Percentiles rank a stretch among this genome's conserved stretches.
phyloP scores from a whole-genome alignment of 1,140 invertebrate genomes.

The Oncopodura yosiiana region DNA sequence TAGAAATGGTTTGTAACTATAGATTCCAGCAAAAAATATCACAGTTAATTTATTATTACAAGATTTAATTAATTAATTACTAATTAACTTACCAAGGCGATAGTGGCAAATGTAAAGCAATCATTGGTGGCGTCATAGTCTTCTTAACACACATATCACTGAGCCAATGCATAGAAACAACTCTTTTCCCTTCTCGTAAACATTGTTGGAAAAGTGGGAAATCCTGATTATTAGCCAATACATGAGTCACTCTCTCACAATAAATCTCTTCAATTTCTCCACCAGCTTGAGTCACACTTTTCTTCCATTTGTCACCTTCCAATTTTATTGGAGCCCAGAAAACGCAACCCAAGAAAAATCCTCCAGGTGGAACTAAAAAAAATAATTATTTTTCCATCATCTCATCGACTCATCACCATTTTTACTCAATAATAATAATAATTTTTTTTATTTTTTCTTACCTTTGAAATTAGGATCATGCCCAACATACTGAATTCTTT shows the following conservation, averaged over 20 bases:
- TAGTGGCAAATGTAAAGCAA: conserved; percentile 79
- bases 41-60: not conserved
- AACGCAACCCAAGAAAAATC: conserved; percentile 82
- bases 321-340: conserved; percentile 47
- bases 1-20: conserved; percentile 50
- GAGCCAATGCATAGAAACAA: conserved; percentile 89
- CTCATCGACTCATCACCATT: no score
- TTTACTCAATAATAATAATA: no score
- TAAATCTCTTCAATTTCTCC: conserved; percentile 81
- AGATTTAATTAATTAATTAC: not conserved
- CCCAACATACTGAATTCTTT: conserved; percentile 65
- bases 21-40: conserved; percentile 37
- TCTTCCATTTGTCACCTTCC: conserved; percentile 51
- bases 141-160: conserved; percentile 76
- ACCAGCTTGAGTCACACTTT: conserved; percentile 73
- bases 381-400: conserved; percentile 31
- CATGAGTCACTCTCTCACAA: conserved; percentile 74
- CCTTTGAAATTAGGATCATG: conserved; percentile 74
- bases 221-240: conserved; percentile 79
- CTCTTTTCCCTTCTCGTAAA: conserved; percentile 65
- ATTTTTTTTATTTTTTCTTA: conserved; percentile 39
- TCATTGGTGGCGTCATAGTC: conserved; percentile 79
- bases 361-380: conserved; percentile 66
- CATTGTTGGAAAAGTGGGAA: conserved; percentile 73
- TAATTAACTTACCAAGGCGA: conserved; percentile 44